phyloP scores from a whole-genome alignment of 2,888 invertebrate genomes.

The Pseudanteris insignis region DNA sequence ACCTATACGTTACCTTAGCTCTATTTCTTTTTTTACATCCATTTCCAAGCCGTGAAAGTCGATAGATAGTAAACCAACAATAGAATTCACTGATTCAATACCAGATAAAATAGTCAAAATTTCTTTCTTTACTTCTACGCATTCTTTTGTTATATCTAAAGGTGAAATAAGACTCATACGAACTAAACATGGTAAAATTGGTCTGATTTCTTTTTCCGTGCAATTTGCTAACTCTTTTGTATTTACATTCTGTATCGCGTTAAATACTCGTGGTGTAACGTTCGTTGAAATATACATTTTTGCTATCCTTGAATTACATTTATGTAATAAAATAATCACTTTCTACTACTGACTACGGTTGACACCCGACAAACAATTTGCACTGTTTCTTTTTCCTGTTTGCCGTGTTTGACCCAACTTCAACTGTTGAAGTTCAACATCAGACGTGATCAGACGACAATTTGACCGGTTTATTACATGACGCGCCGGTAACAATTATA shows the following conservation, averaged over 20 bases:
- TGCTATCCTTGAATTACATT: constrained; percentile 9
- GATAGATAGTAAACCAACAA: constrained; percentile 91
- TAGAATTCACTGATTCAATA: constrained; percentile 92
- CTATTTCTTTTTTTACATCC: constrained; percentile 92
- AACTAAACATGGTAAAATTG: constrained; percentile 90
- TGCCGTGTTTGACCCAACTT: too few species aligned
- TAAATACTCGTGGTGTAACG: constrained; percentile 77
- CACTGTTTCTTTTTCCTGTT: too few species aligned
- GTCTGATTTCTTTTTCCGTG: constrained; percentile 82
- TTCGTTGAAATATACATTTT: constrained; percentile 64
- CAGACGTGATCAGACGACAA: too few species aligned
- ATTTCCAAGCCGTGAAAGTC: constrained; percentile 93
- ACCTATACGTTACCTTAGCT: constrained; percentile 71
- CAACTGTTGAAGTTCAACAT: too few species aligned
- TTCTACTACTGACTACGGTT: constrained; percentile 6
- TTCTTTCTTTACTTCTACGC: constrained; percentile 84
- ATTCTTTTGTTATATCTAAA: constrained; percentile 84
- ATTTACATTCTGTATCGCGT: constrained; percentile 84
- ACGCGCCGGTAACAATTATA: too few species aligned
- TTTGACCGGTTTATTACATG: too few species aligned
- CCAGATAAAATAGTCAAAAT: constrained; percentile 90
- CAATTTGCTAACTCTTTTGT: constrained; percentile 78
- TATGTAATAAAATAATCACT: constrained; percentile 8
- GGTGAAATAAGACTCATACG: constrained; percentile 92
- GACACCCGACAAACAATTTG: not conserved